Conservation (phyloP, 2,797 vertebrate genomes). For the Anguilla pacifica region DNA sequence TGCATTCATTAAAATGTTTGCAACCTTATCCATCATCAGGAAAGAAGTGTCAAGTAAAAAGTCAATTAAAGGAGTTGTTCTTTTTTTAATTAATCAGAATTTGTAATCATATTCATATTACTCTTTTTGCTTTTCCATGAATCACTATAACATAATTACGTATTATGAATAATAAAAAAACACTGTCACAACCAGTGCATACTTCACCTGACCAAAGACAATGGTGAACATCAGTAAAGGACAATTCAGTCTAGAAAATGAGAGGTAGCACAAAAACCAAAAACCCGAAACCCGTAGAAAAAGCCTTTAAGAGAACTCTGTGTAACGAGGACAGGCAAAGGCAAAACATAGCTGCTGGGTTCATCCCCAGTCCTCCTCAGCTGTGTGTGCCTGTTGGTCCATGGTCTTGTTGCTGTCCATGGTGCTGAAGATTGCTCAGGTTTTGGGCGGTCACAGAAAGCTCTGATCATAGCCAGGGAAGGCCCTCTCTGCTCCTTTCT, state of each 20-base stretch:
- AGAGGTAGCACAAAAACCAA: not conserved
- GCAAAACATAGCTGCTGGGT: not conserved
- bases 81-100: not conserved
- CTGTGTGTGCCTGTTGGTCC: not conserved
- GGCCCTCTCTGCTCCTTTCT: not conserved
- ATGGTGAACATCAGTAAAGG: not conserved
- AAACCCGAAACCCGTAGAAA: not conserved
- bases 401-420: not conserved
- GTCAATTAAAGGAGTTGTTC: not conserved
- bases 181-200: not conserved
- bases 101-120: not conserved
- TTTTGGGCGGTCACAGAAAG: not conserved
- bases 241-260: not conserved
- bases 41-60: not conserved
- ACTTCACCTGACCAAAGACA: not conserved
- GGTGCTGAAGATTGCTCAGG: not conserved
- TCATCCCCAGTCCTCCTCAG: not conserved
- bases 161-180: not conserved
- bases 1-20: not conserved
- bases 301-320: not conserved
- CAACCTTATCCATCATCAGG: not conserved
- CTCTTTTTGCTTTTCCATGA: not conserved
- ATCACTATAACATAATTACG: not conserved
- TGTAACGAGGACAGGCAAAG: not conserved
- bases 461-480: not conserved